These are phyloP conservation scores for Leguminivora glycinivorella DNA, from an alignment of 1,140 invertebrate genomes.

Conservation along the genomic window DNA sequence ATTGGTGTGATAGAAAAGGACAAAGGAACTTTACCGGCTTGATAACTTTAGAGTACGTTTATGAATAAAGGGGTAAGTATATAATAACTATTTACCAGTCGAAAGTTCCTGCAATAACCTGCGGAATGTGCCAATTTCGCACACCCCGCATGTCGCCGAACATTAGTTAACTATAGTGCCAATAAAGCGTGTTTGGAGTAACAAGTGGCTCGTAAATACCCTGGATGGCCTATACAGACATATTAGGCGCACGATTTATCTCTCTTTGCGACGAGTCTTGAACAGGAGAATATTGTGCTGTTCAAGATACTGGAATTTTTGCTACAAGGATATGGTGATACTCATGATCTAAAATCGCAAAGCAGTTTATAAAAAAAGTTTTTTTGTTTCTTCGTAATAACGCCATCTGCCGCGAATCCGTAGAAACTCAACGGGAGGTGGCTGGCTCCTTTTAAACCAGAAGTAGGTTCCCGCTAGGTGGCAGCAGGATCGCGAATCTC, in stretches of 20 bases:
- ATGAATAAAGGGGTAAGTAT: too few relatives aligned
- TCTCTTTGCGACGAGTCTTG: too few relatives aligned
- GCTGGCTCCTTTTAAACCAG: not conserved
- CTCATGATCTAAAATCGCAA: too few relatives aligned
- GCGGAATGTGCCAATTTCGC: not conserved
- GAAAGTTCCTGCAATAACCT: not conserved
- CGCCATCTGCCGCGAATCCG: not conserved
- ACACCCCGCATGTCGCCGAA: not conserved
- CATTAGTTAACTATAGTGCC: not conserved
- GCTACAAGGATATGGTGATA: too few relatives aligned
- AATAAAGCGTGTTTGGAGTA: not conserved
- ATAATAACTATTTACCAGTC: not conserved
- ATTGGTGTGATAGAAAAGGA: too few relatives aligned
- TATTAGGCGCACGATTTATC: too few relatives aligned
- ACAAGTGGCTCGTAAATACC: not conserved
- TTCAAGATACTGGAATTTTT: too few relatives aligned
- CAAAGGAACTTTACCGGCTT: too few relatives aligned
- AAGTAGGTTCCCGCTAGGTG: slow-evolving; percentile 1
- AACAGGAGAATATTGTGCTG: too few relatives aligned
- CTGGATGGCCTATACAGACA: too few relatives aligned
- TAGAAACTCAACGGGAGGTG: not conserved
- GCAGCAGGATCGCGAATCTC: not conserved
- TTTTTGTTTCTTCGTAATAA: not conserved
- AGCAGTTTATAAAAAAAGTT: too few relatives aligned
- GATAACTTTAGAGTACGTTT: too few relatives aligned